phyloP scores from a whole-genome alignment of 2,113 vertebrate species.

The Prietella phreatophila region DNA sequence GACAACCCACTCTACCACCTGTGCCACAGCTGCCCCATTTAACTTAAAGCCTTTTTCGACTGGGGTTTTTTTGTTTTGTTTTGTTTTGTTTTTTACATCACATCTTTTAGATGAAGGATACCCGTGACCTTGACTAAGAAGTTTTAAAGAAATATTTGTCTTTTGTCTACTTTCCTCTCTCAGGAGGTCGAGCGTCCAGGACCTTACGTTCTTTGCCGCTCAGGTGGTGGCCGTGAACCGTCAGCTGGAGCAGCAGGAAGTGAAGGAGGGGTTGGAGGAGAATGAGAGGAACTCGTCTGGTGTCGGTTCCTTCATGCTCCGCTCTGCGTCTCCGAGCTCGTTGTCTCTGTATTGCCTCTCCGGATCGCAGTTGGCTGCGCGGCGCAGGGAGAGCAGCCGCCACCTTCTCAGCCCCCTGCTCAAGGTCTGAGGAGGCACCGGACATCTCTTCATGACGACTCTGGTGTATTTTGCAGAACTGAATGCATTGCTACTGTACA shows the following conservation, averaged over 20 bases:
- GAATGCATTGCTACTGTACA: not conserved
- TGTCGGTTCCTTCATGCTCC: constrained; percentile 70
- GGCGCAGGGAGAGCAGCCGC: constrained; percentile 81
- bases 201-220: constrained; percentile 89
- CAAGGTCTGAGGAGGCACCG: constrained; percentile 76
- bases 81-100: no score
- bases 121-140: not conserved
- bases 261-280: constrained; percentile 79
- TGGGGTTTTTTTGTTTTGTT: no score
- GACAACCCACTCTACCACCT: no score
- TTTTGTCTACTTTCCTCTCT: not conserved
- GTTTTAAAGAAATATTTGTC: not conserved
- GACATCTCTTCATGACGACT: not conserved
- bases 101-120: not conserved
- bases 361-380: constrained; percentile 85
- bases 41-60: not conserved
- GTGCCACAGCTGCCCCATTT: no score
- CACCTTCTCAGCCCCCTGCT: constrained; percentile 82
- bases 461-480: not conserved
- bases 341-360: constrained; percentile 85
- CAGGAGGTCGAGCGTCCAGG: constrained; percentile 93
- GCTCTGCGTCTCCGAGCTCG: constrained; percentile 75
- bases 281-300: constrained; percentile 65
- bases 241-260: constrained; percentile 86
- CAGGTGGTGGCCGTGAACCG: constrained; percentile 93